These are phyloP conservation scores for Hippocampus guttulatus DNA, from an alignment of 2,113 vertebrate species.

Conservation along the genomic window DNA sequence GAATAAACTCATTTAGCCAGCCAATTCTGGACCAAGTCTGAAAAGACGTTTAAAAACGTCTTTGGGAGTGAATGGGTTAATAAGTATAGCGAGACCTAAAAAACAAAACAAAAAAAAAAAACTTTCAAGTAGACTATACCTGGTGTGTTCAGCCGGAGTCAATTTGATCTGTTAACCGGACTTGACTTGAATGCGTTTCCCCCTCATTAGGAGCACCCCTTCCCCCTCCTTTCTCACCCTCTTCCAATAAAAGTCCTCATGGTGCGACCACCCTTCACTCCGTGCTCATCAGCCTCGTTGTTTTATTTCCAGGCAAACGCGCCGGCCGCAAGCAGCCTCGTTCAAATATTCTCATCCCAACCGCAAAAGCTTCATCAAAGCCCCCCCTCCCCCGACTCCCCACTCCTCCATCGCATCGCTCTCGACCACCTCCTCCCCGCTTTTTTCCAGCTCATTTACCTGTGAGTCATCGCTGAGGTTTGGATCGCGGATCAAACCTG, in stretches of 20 bases:
- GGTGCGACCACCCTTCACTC: conserved; percentile 53
- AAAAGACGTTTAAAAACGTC: too few species aligned
- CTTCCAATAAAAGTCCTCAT: conserved; percentile 38
- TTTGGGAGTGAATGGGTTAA: too few species aligned
- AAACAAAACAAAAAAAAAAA: too few species aligned
- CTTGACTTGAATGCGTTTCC: conserved; percentile 16
- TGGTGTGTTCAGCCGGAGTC: not conserved
- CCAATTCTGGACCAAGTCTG: too few species aligned
- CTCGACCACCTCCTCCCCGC: conserved; percentile 25
- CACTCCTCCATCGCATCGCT: conserved; percentile 33
- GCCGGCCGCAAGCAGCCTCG: conserved; percentile 28
- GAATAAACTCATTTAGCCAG: too few species aligned
- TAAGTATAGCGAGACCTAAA: too few species aligned
- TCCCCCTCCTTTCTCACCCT: not conserved
- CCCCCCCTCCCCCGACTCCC: conserved; percentile 16
- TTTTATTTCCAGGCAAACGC: conserved; percentile 59
- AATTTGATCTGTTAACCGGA: not conserved
- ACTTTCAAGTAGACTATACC: too few species aligned
- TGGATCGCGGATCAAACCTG: conserved; percentile 57
- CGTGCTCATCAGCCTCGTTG: conserved; percentile 45
- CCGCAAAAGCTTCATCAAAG: conserved; percentile 45
- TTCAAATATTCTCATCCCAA: conserved; percentile 43
- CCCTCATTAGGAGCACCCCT: conserved; percentile 11
- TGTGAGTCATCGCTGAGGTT: conserved; percentile 66
- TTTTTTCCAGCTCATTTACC: conserved; percentile 54